Base-by-base conservation (phyloP, 2,888 invertebrate genomes). In the Megamerina dolium region DNA sequence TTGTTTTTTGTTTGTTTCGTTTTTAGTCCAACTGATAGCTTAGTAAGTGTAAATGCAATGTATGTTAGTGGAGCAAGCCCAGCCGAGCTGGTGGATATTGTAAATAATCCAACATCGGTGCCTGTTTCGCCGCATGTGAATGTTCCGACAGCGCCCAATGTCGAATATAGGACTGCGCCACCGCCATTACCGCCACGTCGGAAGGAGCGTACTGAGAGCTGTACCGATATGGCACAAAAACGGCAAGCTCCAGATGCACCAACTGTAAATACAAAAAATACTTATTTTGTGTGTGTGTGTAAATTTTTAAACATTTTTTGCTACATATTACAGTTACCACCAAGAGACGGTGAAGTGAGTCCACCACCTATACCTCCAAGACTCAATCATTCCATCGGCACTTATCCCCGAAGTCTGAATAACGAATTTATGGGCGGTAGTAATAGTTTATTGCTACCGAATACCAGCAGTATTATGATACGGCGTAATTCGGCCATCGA, bases 221-320 rank as follows among this genome's bases (percentile, higher is more conserved):
- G 64, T 42, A 61, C 61, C 14, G 64, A 66, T 46, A 56, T 65
- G 52, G 69, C 71, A 26, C 71, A 73, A 54, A 69, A 68, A 48
- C 76, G 77, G 54, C 82, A 80, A 68, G 80, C 79, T 41, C 80
- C 79, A 43, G 81, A 81, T 63, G 82, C 83, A 39, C 83, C 84
- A n/a, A 64, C 61, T 48, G 70, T 72, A 58, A 60, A 53, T 50
- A 29, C 17, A 13, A n/a, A n/a, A n/a, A n/a, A n/a, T n/a, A n/a
- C n/a, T n/a, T n/a, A n/a, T 36, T 30, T 12, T 14, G 14, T 23
- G 12, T 30, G 26, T 6, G 10, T 23, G 10, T 23, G 10, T 23
- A 23, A 10, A 23, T 23, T 8, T 8, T 23, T 8, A 23, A 8
- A 10, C 10, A 23, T 23, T 8, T 23, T 23, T 23, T 23, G 23